phyloP scores from a whole-genome alignment of 2,888 invertebrate genomes.

The Drosophila paranaensis region DNA sequence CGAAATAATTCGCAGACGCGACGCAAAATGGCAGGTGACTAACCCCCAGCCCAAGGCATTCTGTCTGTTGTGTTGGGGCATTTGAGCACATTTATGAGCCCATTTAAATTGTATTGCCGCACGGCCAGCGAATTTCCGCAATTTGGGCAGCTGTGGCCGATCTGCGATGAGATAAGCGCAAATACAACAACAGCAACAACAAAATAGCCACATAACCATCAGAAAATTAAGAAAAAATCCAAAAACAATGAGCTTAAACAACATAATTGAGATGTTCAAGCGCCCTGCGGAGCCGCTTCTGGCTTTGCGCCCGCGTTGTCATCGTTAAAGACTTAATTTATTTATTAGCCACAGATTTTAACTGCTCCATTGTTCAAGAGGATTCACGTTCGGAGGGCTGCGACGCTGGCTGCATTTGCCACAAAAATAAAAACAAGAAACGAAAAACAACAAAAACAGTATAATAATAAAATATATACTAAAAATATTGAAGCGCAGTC shows the following conservation, averaged over 20 bases:
- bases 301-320: slow-evolving; percentile 54
- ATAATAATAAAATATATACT: slow-evolving; percentile 58
- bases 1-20: slow-evolving; percentile 30
- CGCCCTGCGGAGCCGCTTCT: slow-evolving; percentile 45
- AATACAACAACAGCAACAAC: slow-evolving; percentile 13
- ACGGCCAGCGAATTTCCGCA: slow-evolving; percentile 65
- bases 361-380: slow-evolving; percentile 66
- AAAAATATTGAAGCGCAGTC: slow-evolving; percentile 42
- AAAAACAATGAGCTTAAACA: slow-evolving; percentile 73
- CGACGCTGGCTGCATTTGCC: slow-evolving; percentile 25
- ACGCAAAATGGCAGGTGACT: slow-evolving; percentile 33
- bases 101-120: slow-evolving; percentile 55
- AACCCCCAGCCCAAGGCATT: slow-evolving; percentile 30
- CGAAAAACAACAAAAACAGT: neutral
- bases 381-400: slow-evolving; percentile 21
- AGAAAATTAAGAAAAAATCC: slow-evolving; percentile 72
- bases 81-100: slow-evolving; percentile 46
- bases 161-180: slow-evolving; percentile 56
- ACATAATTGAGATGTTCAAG: slow-evolving; percentile 74
- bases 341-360: slow-evolving; percentile 72
- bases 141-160: slow-evolving; percentile 50
- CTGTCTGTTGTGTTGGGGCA: slow-evolving; percentile 1
- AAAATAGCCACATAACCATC: slow-evolving; percentile 63
- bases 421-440: neutral
- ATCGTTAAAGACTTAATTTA: slow-evolving; percentile 77